Evolutionary conservation across 2,888 invertebrate species (phyloP).

Genomic region (Dasypolia templi): DNA sequence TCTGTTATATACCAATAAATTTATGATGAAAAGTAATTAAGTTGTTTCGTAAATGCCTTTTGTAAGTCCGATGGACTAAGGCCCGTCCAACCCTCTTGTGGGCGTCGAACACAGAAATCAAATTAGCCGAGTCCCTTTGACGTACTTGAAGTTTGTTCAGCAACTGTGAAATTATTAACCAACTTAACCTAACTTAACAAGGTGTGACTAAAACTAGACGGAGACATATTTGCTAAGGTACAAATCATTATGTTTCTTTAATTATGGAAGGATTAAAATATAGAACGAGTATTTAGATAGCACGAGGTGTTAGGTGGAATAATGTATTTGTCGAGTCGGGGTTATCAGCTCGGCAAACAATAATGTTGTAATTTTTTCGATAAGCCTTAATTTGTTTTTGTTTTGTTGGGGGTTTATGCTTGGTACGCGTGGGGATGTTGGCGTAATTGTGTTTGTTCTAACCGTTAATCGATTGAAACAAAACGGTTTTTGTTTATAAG

Average conservation of each 20-base stretch:
- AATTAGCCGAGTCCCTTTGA: conserved; percentile 84
- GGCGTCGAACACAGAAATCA: conserved; percentile 81
- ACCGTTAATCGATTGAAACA: conserved; percentile 10
- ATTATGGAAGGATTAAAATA: conserved; percentile 54
- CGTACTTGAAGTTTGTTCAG: conserved; percentile 77
- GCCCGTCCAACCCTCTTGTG: conserved; percentile 72
- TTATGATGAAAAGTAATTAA: conserved; percentile 41
- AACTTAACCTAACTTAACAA: no score
- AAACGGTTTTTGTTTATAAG: conserved; percentile 6
- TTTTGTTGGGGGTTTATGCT: conserved; percentile 41
- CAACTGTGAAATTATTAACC: conserved; percentile 77
- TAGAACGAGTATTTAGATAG: conserved; percentile 29
- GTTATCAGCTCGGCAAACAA: conserved; percentile 43
- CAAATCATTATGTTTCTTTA: conserved; percentile 45
- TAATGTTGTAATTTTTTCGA: conserved; percentile 37
- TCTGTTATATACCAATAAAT: conserved; percentile 18
- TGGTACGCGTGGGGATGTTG: conserved; percentile 1
- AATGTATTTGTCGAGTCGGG: conserved; percentile 47
- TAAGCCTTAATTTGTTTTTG: conserved; percentile 43
- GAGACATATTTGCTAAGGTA: conserved; percentile 60
- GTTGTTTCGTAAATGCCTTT: conserved; percentile 75
- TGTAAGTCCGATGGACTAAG: conserved; percentile 71
- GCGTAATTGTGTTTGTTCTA: conserved; percentile 29
- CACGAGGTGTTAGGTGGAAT: conserved; percentile 26
- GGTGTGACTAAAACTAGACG: conserved; percentile 58